Percentiles rank a stretch among this genome's conserved stretches.
Conservation (phyloP, 2,888 invertebrate genomes). For the Pecten maximus region DNA sequence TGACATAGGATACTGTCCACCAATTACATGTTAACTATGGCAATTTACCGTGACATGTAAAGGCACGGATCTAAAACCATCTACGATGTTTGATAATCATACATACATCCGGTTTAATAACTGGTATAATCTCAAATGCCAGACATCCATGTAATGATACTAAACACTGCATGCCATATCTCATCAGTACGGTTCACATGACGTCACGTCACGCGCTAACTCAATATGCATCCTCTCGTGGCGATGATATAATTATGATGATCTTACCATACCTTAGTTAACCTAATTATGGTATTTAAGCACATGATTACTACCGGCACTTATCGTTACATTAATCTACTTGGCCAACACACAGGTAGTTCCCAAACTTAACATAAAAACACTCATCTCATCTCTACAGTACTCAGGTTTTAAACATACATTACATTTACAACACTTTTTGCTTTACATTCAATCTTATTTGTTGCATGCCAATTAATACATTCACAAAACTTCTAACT, state of each 20-base stretch:
- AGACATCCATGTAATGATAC: not conserved
- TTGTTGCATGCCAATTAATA: too few relatives aligned
- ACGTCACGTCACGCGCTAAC: constrained; percentile 29
- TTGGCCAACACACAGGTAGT: not conserved
- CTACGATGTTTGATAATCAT: not conserved
- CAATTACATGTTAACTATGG: not conserved
- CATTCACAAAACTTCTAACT: too few relatives aligned
- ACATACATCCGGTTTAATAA: not conserved
- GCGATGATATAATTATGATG: constrained; percentile 10
- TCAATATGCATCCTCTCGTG: not conserved
- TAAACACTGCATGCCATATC: not conserved
- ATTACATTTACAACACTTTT: too few relatives aligned
- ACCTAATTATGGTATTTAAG: not conserved
- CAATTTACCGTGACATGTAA: not conserved
- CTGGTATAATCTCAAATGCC: not conserved
- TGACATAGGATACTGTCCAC: not conserved
- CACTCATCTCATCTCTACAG: too few relatives aligned
- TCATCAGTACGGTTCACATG: not conserved
- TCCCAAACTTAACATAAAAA: too few relatives aligned
- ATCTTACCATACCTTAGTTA: not conserved
- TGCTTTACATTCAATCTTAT: too few relatives aligned
- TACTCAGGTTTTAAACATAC: too few relatives aligned
- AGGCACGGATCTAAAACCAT: not conserved
- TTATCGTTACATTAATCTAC: not conserved
- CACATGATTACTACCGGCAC: not conserved